Base-by-base conservation (phyloP, 2,888 invertebrate species). In the Aleiodes leptofemur region DNA sequence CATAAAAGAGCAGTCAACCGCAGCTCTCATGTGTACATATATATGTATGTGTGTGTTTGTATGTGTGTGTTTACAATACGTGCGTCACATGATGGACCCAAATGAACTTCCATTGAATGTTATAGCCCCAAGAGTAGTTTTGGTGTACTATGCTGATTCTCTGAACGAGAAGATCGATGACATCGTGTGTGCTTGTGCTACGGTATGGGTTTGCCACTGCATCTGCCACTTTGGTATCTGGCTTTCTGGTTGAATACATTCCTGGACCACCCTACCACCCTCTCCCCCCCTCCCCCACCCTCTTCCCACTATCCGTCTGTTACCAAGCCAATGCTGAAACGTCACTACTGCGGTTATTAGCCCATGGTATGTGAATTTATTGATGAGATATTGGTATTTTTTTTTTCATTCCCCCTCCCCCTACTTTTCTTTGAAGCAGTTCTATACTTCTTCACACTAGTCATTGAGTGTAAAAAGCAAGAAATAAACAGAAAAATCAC, bases 311-410 rank as follows among this genome's bases (percentile, higher is more conserved):
- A 51, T 13, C 66, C 78, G 83, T 83, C 84, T 82, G 82, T 83
- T 83, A 81, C 79, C 77, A 76, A 77, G 82, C 81, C 82, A 83
- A 68, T 82, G 83, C 80, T 77, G 13, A 68, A 68, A 83, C 82
- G 82, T 83, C 82, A 79, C 79, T 78, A 70, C 75, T 76, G 79
- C 76, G 79, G 79, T 79, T 77, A 79, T 79, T 79, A 79, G 79
- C 76, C 76, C 23, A 23, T 64, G 64, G 43, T 64, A 64, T 64
- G 64, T 64, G 64, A 64, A 64, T 43, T 43, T 64, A 68, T 68
- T 68, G 68, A 68, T 68, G 68, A 50, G 66, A 51, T 68, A 68
- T 51, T 68, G 51, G 29, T 9, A n/a, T 13, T 53, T 14, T 48
- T 23, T 23, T 68, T 68, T 51, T 29, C n/a, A 23, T 13, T 29